Evolutionary conservation across 2,113 vertebrate genomes (phyloP).

Genomic region (Boleophthalmus pectinirostris): DNA sequence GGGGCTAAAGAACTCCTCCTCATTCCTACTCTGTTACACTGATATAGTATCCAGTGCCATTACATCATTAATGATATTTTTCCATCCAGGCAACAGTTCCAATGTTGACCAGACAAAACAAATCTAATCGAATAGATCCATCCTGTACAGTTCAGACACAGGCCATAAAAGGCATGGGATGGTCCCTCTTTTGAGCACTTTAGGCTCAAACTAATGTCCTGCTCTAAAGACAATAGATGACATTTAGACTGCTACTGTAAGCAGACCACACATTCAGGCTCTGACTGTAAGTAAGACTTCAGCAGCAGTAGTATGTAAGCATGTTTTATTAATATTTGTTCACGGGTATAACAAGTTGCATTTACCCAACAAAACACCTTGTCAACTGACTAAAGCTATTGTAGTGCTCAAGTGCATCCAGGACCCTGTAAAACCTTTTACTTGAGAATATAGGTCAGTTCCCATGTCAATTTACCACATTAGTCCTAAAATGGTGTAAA

Average conservation of each 20-base stretch:
- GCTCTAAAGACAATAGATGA: slow-evolving; percentile 26
- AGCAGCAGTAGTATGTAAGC: too few species aligned
- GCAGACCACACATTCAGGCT: slow-evolving; percentile 12
- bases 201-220: slow-evolving; percentile 38
- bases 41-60: not conserved
- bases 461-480: not conserved
- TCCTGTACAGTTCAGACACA: slow-evolving; percentile 22
- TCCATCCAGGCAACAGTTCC: not conserved
- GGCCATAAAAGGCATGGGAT: slow-evolving; percentile 72
- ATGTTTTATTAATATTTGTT: too few species aligned
- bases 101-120: not conserved
- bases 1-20: not conserved
- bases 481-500: not conserved
- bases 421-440: not conserved
- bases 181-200: slow-evolving; percentile 45
- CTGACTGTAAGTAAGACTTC: not conserved
- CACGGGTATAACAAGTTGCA: too few species aligned
- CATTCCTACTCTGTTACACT: too few species aligned
- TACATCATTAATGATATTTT: not conserved
- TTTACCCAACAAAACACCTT: too few species aligned
- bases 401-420: not conserved
- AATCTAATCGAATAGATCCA: slow-evolving; percentile 4
- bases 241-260: slow-evolving; percentile 30
- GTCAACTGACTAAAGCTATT: too few species aligned
- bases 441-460: not conserved